Conservation (phyloP, 2,888 invertebrate species). For the Lucinisca nassula region DNA sequence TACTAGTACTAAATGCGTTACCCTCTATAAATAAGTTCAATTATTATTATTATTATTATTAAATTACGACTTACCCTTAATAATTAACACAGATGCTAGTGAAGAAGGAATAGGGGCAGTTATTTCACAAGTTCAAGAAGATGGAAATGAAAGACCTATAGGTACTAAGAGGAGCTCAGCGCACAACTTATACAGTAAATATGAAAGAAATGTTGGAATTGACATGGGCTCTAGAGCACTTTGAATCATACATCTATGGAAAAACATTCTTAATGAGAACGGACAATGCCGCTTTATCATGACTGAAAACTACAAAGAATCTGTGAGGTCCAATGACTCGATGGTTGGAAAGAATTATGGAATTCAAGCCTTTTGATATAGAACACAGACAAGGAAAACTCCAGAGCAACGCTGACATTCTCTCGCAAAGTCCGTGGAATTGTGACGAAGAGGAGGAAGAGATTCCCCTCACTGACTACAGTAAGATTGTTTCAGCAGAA, state of each 20-base stretch:
- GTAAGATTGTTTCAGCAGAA: background rate
- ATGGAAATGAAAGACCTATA: conserved; percentile 36
- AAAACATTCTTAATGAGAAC: conserved; percentile 15
- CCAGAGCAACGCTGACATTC: background rate
- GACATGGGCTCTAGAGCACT: background rate
- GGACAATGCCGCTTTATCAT: conserved; percentile 2
- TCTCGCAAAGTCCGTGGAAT: background rate
- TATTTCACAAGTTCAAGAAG: conserved; percentile 30
- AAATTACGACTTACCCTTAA: conserved; percentile 3
- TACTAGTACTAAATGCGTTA: too few species aligned
- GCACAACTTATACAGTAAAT: conserved; percentile 27
- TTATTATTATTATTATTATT: too few species aligned
- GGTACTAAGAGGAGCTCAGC: conserved; percentile 1
- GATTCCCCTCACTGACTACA: background rate
- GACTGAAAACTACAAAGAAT: background rate
- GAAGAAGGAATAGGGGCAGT: conserved; percentile 34
- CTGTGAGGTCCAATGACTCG: background rate
- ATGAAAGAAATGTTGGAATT: background rate
- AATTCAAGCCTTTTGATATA: background rate
- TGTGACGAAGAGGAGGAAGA: background rate
- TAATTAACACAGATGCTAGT: conserved; percentile 52
- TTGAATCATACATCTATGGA: conserved; percentile 17
- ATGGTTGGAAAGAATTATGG: background rate
- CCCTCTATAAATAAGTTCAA: too few species aligned
- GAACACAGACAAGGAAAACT: background rate